A percentile compares a stretch with the other conserved stretches of the same genome.
Conservation (phyloP, 2,797 vertebrate species). For the Sebastes wilsoni region DNA sequence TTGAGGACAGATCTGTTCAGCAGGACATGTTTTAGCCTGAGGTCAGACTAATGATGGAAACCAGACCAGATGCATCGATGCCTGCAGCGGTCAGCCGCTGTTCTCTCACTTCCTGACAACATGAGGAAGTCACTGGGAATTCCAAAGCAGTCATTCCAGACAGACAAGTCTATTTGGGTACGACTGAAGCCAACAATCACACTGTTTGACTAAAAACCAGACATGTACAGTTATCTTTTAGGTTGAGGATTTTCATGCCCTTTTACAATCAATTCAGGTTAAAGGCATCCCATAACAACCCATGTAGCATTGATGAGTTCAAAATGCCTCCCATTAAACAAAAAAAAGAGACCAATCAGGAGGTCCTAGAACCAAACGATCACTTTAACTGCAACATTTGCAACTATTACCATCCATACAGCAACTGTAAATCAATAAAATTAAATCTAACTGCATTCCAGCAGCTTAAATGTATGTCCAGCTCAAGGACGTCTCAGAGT, state of each 20-base stretch:
- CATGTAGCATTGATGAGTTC: neutral
- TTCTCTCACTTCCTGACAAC: conserved; percentile 57
- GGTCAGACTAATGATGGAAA: conserved; percentile 69
- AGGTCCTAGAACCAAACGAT: neutral
- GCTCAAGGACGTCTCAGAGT: neutral
- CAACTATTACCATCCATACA: neutral
- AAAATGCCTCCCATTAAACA: neutral
- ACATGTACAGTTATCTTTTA: neutral
- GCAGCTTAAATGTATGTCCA: neutral
- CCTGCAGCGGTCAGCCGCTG: conserved; percentile 59
- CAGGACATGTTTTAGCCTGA: conserved; percentile 67
- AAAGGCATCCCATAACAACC: neutral
- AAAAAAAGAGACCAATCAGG: neutral
- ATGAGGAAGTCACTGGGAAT: conserved; percentile 50
- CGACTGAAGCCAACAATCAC: neutral
- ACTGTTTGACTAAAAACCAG: neutral
- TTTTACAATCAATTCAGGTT: neutral
- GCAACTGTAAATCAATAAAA: conserved; percentile 7
- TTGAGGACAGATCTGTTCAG: conserved; percentile 69
- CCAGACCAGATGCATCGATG: conserved; percentile 63
- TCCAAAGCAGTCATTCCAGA: conserved; percentile 35
- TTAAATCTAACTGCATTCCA: neutral
- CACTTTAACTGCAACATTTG: neutral
- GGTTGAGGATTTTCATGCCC: neutral
- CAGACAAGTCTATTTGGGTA: conserved; percentile 29